A percentile compares a stretch with the other conserved stretches of the same genome.
These are phyloP conservation scores for Pantherophis vulpinus DNA, from an alignment of 2,797 vertebrate genomes.

Conservation along the genomic window DNA sequence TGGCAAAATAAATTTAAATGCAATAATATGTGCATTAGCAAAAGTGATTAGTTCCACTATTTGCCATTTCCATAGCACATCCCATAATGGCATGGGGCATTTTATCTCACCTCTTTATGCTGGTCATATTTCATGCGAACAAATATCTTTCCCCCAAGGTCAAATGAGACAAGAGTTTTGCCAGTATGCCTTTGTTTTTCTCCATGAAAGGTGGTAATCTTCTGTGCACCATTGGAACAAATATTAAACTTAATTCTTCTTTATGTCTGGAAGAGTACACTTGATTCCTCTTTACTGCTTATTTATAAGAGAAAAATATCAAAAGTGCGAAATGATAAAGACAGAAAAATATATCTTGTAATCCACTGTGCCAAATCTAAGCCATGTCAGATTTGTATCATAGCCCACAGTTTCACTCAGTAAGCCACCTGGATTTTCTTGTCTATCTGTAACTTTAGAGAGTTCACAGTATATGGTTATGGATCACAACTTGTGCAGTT, in stretches of 20 bases:
- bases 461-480: background rate
- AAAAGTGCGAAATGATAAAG: background rate
- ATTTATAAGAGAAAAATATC: background rate
- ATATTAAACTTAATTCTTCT: background rate
- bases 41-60: background rate
- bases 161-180: background rate
- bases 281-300: background rate
- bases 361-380: background rate
- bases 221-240: background rate
- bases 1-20: background rate
- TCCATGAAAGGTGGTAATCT: background rate
- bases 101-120: background rate
- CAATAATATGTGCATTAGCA: background rate
- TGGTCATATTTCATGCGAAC: background rate
- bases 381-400: background rate
- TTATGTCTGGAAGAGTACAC: background rate
- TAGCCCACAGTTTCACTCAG: background rate
- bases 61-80: background rate
- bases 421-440: background rate
- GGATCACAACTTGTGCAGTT: background rate
- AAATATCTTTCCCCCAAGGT: background rate
- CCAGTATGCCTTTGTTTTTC: background rate
- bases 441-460: background rate
- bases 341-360: background rate
- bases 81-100: background rate